Evolutionary conservation across 92 coral and sea anemone genomes (phyloP).

Genomic region (Heliopora coerulea): DNA sequence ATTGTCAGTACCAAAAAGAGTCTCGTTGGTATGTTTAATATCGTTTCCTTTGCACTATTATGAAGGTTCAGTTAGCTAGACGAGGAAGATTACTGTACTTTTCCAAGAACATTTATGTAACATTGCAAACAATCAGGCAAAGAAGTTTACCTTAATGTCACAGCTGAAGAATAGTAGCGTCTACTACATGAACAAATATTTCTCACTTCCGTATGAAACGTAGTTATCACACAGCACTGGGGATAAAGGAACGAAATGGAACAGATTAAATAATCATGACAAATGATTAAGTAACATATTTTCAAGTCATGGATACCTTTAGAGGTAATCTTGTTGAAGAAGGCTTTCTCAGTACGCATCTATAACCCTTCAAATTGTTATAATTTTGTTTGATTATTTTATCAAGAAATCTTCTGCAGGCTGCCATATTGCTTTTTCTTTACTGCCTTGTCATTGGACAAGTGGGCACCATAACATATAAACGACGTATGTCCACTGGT

Average conservation of each 20-base stretch:
- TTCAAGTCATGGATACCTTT: background rate
- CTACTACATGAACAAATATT: background rate
- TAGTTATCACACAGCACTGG: background rate
- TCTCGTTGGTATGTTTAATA: no score
- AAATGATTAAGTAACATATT: background rate
- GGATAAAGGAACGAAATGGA: background rate
- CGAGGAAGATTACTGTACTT: background rate
- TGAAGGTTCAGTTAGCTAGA: no score
- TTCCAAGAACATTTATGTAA: no score
- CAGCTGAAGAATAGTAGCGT: background rate
- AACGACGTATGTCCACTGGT: no score
- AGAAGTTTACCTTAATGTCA: background rate
- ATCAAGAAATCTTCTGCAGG: slow-evolving; percentile 19
- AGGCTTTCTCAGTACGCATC: background rate
- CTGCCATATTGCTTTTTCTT: slow-evolving; percentile 35
- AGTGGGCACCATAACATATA: no score
- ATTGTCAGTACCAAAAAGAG: no score
- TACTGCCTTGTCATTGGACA: slow-evolving; percentile 24
- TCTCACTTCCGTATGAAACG: background rate
- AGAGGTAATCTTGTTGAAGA: background rate
- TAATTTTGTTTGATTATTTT: background rate
- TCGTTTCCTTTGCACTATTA: no score
- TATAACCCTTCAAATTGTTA: background rate
- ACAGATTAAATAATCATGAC: background rate
- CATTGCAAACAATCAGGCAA: no score